These are phyloP conservation scores for Scleropages formosus DNA, from an alignment of 2,797 vertebrate species.

Conservation along the genomic window DNA sequence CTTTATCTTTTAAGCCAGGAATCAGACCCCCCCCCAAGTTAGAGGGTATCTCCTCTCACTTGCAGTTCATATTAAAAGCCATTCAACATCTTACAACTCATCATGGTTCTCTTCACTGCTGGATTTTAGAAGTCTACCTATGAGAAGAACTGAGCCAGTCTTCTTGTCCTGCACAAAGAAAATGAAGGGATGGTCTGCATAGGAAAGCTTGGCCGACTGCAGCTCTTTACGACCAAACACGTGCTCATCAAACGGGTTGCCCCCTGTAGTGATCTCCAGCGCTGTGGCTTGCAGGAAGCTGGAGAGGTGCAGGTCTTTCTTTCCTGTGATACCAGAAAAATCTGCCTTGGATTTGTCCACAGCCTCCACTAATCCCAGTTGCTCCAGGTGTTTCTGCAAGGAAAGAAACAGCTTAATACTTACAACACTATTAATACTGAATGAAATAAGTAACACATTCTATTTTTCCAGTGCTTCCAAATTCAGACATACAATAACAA, in stretches of 20 bases:
- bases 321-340: constrained; percentile 40
- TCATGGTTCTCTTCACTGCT: constrained; percentile 27
- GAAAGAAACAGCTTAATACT: constrained; percentile 9
- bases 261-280: constrained; percentile 27
- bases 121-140: constrained; percentile 35
- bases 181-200: constrained; percentile 37
- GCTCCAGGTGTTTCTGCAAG: constrained; percentile 35
- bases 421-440: too few relatives aligned
- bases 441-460: background rate
- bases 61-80: background rate
- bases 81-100: constrained; percentile 13
- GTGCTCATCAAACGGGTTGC: constrained; percentile 25
- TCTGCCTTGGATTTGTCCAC: constrained; percentile 38
- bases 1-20: too few relatives aligned
- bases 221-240: constrained; percentile 48
- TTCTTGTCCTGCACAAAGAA: constrained; percentile 36
- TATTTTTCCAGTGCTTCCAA: background rate
- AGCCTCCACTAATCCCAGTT: constrained; percentile 38
- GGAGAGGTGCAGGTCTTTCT: constrained; percentile 32
- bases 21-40: too few relatives aligned
- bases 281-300: constrained; percentile 32
- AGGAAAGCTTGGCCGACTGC: constrained; percentile 35
- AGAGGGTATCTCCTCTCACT: background rate
- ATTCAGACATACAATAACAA: background rate
- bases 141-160: constrained; percentile 30